A percentile compares a stretch with the other conserved stretches of the same genome.
Evolutionary conservation across 2,797 vertebrate species (phyloP).

Genomic region (Diglossa cyanea): DNA sequence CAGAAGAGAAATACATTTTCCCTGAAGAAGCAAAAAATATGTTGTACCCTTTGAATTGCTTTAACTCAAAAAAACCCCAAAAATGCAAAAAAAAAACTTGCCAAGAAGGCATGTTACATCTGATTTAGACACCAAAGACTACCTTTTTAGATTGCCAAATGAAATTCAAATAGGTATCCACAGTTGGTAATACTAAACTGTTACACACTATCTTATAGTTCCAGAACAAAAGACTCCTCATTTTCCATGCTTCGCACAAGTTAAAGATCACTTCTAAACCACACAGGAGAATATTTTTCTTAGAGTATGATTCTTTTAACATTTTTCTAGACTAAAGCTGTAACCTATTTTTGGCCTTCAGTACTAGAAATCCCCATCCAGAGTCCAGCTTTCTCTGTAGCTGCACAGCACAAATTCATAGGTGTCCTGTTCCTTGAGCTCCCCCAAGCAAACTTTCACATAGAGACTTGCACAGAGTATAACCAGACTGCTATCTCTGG

Average conservation of each 20-base stretch:
- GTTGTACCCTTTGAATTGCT: neutral
- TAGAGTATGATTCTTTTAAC: neutral
- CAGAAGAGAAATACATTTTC: neutral
- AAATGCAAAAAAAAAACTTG: neutral
- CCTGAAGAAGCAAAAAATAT: neutral
- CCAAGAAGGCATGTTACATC: neutral
- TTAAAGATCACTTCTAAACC: neutral
- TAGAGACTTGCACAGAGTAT: neutral
- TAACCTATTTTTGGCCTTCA: neutral
- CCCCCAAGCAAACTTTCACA: neutral
- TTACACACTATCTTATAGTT: neutral
- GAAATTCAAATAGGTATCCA: neutral
- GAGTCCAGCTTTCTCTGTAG: neutral
- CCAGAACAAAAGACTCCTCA: neutral
- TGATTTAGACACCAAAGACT: neutral
- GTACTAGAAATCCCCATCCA: neutral
- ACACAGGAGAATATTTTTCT: neutral
- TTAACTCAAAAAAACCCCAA: neutral
- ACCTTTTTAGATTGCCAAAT: neutral
- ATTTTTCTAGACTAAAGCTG: neutral
- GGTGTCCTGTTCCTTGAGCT: neutral
- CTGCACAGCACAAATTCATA: neutral
- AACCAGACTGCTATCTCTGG: neutral
- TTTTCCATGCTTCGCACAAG: neutral
- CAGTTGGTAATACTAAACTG: neutral